Conservation (phyloP, 2,888 invertebrate species). For the Tetragnatha montana region DNA sequence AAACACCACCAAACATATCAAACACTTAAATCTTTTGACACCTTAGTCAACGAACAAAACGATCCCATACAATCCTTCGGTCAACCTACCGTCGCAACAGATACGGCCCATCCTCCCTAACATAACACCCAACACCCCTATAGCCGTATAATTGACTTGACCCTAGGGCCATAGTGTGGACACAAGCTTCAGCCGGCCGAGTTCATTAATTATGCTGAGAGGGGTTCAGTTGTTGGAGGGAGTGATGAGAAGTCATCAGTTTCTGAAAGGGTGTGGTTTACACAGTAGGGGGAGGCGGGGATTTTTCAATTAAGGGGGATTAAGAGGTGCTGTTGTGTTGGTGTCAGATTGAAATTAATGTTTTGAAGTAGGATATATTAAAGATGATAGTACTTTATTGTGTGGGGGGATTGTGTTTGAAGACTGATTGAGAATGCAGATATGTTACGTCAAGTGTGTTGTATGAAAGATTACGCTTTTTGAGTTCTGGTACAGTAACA, state of each 20-base stretch:
- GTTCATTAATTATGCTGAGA: background rate
- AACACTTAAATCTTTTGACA: no score
- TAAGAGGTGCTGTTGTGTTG: background rate
- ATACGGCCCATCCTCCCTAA: background rate
- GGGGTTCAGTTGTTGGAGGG: background rate
- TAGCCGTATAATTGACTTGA: background rate
- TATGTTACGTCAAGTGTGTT: no score
- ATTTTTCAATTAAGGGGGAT: background rate
- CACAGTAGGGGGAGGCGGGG: background rate
- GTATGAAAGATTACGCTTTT: no score
- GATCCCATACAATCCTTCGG: no score
- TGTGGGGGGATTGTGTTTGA: no score
- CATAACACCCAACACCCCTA: background rate
- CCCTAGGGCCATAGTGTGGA: no score
- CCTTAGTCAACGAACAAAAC: no score
- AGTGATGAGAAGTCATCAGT: background rate
- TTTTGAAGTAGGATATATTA: background rate
- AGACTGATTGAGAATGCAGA: no score
- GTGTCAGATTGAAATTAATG: background rate
- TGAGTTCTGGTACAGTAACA: no score
- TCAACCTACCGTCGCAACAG: no score
- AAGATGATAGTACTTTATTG: no score
- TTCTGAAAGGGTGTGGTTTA: background rate
- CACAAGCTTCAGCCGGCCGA: background rate
- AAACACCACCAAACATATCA: no score